Evolutionary conservation across 2,113 vertebrate species (phyloP).

Genomic region (Bambusicola thoracicus): DNA sequence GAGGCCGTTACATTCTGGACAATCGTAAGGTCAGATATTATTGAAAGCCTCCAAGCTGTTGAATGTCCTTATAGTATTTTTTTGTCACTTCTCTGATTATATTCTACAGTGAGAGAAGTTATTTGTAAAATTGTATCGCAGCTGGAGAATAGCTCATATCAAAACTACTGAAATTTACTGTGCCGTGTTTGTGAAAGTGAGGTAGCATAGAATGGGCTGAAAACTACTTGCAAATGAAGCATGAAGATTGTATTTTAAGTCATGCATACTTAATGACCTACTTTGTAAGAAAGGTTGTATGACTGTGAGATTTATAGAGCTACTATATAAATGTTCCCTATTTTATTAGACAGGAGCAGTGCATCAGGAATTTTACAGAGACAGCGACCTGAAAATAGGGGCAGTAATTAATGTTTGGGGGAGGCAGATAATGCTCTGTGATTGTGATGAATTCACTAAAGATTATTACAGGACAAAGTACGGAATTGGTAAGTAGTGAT

Average conservation of each 20-base stretch:
- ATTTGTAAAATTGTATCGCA: background rate
- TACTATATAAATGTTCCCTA: conserved; percentile 17
- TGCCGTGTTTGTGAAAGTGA: background rate
- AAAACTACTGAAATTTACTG: background rate
- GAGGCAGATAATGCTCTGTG: conserved; percentile 84
- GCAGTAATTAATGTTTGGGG: conserved; percentile 90
- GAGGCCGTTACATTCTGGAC: conserved; percentile 83
- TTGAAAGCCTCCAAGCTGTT: background rate
- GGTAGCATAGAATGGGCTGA: background rate
- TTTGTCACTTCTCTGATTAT: background rate
- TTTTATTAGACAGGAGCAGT: conserved; percentile 84
- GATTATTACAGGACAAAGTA: conserved; percentile 89
- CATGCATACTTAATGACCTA: background rate
- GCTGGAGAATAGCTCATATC: background rate
- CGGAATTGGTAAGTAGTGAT: conserved; percentile 83
- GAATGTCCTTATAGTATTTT: background rate
- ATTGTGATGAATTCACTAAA: conserved; percentile 94
- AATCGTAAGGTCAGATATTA: conserved; percentile 80
- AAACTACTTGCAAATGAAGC: background rate
- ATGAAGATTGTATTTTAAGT: background rate
- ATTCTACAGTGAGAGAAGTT: background rate
- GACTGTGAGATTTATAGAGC: conserved; percentile 9
- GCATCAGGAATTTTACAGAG: conserved; percentile 87
- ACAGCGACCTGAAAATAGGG: conserved; percentile 87
- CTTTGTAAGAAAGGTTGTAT: background rate